These are phyloP conservation scores for Cecidostiba fungosa DNA, from an alignment of 2,888 invertebrate species.

Conservation along the genomic window DNA sequence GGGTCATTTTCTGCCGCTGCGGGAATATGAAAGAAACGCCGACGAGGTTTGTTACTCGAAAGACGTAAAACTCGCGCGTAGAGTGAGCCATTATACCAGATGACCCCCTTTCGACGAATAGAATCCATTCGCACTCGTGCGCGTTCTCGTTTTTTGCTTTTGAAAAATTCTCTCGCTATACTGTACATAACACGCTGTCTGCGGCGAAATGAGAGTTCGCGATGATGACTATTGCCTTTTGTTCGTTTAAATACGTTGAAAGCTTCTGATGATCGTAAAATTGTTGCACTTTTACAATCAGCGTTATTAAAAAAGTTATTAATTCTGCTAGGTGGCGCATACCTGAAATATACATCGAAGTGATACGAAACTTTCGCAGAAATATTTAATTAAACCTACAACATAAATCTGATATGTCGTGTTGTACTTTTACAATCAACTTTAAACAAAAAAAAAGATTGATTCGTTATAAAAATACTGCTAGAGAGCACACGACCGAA, in stretches of 20 bases:
- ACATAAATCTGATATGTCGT: too few species aligned
- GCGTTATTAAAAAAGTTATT: not conserved
- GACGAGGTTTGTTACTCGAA: not conserved
- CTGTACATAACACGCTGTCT: not conserved
- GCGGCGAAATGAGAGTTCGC: not conserved
- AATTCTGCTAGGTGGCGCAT: not conserved
- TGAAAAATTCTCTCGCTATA: not conserved
- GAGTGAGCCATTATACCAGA: not conserved
- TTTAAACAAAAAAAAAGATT: too few species aligned
- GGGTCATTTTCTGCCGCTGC: not conserved
- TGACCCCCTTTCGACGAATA: not conserved
- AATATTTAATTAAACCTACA: too few species aligned
- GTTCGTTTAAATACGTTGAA: not conserved
- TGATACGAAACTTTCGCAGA: too few species aligned
- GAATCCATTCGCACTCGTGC: not conserved
- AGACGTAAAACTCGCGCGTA: not conserved
- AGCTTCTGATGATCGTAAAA: not conserved
- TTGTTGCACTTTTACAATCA: not conserved
- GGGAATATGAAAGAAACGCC: not conserved
- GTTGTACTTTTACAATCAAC: too few species aligned
- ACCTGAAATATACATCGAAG: not conserved
- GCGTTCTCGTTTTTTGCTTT: not conserved
- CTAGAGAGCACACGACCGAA: too few species aligned
- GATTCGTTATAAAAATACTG: too few species aligned
- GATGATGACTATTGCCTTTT: not conserved